A percentile compares a stretch with the other conserved stretches of the same genome.
Evolutionary conservation across 1,140 invertebrate species (phyloP).

Genomic region (Brachystomella parvula): DNA sequence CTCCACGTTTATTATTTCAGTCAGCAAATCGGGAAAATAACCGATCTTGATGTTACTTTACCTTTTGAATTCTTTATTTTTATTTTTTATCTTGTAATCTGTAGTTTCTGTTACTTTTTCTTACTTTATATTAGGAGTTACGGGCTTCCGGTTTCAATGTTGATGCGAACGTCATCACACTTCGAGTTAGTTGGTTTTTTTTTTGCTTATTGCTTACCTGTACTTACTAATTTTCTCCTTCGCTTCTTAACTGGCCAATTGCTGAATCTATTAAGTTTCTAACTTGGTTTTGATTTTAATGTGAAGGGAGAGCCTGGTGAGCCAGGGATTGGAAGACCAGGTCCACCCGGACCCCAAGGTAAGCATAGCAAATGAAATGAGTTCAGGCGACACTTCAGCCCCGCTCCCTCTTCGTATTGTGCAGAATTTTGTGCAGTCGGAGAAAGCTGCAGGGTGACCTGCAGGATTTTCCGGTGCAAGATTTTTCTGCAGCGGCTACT

Average conservation of each 20-base stretch:
- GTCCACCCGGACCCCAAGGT: constrained; percentile 41
- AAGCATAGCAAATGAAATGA: background rate
- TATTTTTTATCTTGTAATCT: constrained; percentile 26
- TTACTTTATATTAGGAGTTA: constrained; percentile 31
- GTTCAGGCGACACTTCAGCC: background rate
- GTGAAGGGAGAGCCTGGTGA: constrained; percentile 78
- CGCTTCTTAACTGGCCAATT: background rate
- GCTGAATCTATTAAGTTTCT: background rate
- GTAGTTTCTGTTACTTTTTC: constrained; percentile 22
- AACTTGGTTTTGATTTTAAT: background rate
- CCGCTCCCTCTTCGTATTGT: too few relatives aligned
- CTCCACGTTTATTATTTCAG: constrained; percentile 4
- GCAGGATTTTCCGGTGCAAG: too few relatives aligned
- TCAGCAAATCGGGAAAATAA: too few relatives aligned
- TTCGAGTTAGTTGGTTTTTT: constrained; percentile 30
- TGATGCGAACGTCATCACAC: constrained; percentile 35
- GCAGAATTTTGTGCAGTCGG: too few relatives aligned
- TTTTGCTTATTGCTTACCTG: constrained; percentile 17
- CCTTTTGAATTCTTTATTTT: constrained; percentile 20
- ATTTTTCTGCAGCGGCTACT: too few relatives aligned
- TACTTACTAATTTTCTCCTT: constrained; percentile 11
- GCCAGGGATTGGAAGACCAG: constrained; percentile 78
- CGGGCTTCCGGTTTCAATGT: constrained; percentile 36
- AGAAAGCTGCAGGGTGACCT: too few relatives aligned
- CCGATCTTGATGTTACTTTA: background rate